Evolutionary conservation across 2,797 vertebrate species (phyloP).

Genomic region (Vultur gryphus): DNA sequence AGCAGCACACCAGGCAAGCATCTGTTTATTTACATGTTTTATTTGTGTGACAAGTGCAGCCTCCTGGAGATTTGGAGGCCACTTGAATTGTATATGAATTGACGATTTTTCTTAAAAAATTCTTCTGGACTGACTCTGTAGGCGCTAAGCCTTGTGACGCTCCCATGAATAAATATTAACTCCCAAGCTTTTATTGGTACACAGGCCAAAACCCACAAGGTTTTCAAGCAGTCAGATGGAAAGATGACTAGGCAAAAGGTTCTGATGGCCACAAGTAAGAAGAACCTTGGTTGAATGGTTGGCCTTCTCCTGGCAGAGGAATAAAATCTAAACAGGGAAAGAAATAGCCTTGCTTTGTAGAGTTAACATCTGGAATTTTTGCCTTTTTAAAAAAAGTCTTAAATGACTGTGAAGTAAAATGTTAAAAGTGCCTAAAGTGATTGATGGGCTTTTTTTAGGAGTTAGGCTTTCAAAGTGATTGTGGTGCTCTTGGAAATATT

Average conservation of each 20-base stretch:
- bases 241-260: neutral
- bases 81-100: neutral
- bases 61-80: constrained; percentile 3
- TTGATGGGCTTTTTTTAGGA: neutral
- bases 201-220: accelerated
- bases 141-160: neutral
- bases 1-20: neutral
- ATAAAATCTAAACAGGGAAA: neutral
- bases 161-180: neutral
- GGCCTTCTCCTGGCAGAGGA: neutral
- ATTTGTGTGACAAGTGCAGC: neutral
- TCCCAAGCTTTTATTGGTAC: neutral
- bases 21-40: neutral
- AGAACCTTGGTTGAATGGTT: neutral
- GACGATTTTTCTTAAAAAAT: neutral
- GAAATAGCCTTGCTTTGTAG: neutral
- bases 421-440: neutral
- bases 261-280: neutral
- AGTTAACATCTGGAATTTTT: neutral
- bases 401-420: neutral
- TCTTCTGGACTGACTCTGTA: neutral
- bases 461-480: neutral
- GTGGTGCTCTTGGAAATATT: neutral
- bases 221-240: neutral
- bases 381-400: neutral